Base-by-base conservation (phyloP, 2,888 invertebrate species). In the Luffia ferchaultella region DNA sequence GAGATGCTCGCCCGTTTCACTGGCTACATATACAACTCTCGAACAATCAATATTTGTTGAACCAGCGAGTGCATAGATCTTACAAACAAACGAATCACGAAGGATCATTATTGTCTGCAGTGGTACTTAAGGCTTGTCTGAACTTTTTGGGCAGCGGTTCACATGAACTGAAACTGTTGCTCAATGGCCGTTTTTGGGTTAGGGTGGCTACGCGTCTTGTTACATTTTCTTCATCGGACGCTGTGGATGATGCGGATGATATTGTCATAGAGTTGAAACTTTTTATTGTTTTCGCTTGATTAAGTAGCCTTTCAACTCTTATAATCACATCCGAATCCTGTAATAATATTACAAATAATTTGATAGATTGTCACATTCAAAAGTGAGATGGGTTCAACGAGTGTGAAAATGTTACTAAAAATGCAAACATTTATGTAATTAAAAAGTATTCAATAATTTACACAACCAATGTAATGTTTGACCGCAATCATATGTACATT, bases 101-200 rank as follows among this genome's bases (percentile, higher is more conserved):
- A n/a, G n/a, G n/a, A n/a, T 30, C 5, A 30, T 30, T 65, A 12
- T 63, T 61, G 15, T 53, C 46, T 18, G 57, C 58, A n/a, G 49
- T 47, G 1, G 57, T 54, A 45, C 51, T 53, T 2, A 55, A 19
- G 2, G 57, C 69, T 1, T 69, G 52, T 47, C 70, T 62, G 9
- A 73, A 46, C 57, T 70, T 79, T 58, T 83, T 83, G 1, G 78
- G 67, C 9, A 67, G 56, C 0, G 83, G 83, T 58, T 80, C 77
- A 52, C 65, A 64, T 0, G 76, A 72, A 52, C 57, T 73, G 55
- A 48, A 72, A 50, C 65, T 71, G 55, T 70, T 64, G 20, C 76
- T 78, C 1, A 74, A 55, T 0, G 62, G 63, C 5, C 82, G 64
- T 55, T 83, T 82, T 5, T 18, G 16, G 17, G 62, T 65, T 1